A percentile compares a stretch with the other conserved stretches of the same genome.
Conservation (phyloP, 1,140 invertebrate species). For the Lepidurus couesii region DNA sequence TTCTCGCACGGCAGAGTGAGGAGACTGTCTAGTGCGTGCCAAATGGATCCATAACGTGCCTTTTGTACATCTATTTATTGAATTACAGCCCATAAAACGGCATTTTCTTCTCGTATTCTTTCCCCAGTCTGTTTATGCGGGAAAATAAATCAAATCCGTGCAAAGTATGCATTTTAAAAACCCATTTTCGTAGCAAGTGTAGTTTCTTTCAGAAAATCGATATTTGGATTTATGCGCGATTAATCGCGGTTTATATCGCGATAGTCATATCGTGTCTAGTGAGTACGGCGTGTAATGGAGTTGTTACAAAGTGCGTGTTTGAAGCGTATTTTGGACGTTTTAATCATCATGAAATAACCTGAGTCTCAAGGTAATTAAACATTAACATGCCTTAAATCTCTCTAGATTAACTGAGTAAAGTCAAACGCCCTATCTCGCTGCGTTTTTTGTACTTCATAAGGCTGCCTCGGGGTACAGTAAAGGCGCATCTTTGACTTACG, state of each 20-base stretch:
- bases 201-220: too few species aligned
- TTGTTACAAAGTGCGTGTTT: not conserved
- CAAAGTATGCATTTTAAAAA: too few species aligned
- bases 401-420: not conserved
- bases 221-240: not conserved
- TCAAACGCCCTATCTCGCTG: not conserved
- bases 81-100: not conserved
- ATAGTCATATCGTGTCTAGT: not conserved
- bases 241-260: not conserved
- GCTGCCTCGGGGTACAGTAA: not conserved
- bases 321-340: not conserved
- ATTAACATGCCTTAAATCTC: not conserved
- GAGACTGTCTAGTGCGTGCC: slow-evolving; percentile 23
- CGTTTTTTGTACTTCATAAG: not conserved
- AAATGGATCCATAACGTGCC: not conserved
- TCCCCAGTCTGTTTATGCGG: too few species aligned
- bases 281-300: not conserved
- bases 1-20: slow-evolving; percentile 49
- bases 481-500: not conserved
- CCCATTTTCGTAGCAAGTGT: too few species aligned
- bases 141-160: too few species aligned
- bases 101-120: too few species aligned
- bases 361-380: not conserved
- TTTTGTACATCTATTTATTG: slow-evolving; percentile 6
- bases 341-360: slow-evolving; percentile 11